phyloP scores from a whole-genome alignment of 2,113 vertebrate genomes.

The Trematomus loennbergii region DNA sequence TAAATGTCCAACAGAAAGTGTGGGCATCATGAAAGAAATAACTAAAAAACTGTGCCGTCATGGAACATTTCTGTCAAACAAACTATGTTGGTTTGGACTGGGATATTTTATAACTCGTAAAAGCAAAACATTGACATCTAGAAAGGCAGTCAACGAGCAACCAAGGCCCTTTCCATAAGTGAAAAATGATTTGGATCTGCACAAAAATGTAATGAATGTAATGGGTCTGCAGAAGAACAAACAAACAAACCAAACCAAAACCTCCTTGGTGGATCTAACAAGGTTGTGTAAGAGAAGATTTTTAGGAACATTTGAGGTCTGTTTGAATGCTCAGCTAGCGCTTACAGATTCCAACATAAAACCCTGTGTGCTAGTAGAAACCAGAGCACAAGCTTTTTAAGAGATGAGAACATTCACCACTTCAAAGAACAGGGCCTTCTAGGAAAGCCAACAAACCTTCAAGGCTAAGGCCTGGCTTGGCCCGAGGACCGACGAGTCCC shows the following conservation, averaged over 20 bases:
- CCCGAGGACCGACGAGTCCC: conserved; percentile 42
- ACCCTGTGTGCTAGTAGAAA: conserved; percentile 9
- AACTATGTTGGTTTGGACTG: not conserved
- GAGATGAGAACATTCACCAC: conserved; percentile 20
- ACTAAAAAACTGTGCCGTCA: not conserved
- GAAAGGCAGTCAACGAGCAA: too few relatives aligned
- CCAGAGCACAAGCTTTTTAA: not conserved
- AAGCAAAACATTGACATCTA: not conserved
- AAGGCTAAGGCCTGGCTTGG: conserved; percentile 30
- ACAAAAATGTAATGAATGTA: too few relatives aligned
- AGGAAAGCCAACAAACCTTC: conserved; percentile 52
- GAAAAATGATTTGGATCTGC: too few relatives aligned
- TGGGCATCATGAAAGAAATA: too few relatives aligned
- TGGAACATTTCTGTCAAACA: not conserved
- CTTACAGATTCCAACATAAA: conserved; percentile 1
- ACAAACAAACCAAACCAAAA: too few relatives aligned
- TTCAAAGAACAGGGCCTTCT: conserved; percentile 59
- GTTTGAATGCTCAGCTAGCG: not conserved
- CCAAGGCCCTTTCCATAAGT: too few relatives aligned
- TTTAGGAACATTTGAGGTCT: not conserved
- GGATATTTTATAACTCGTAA: conserved; percentile 1
- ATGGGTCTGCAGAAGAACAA: too few relatives aligned
- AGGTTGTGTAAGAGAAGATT: not conserved
- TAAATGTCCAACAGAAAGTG: not conserved
- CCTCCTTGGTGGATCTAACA: not conserved